A percentile compares a stretch with the other conserved stretches of the same genome.
Evolutionary conservation across 2,888 invertebrate species (phyloP).

Genomic region (Ennomos quercinarius): DNA sequence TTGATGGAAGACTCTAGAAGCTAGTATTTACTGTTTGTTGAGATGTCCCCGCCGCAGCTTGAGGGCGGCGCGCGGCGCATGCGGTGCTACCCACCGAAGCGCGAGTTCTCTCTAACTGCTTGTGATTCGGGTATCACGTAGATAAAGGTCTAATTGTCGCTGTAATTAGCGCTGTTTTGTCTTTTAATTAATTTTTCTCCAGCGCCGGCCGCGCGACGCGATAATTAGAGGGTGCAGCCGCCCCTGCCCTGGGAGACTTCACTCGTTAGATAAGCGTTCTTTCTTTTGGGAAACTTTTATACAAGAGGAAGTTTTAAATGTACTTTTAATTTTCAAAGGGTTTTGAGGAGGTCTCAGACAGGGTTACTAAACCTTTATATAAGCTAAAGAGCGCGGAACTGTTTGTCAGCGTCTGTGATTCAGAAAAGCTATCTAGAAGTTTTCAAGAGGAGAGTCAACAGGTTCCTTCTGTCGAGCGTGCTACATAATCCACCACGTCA

Average conservation of each 20-base stretch:
- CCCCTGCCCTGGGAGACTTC: neutral
- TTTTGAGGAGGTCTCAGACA: neutral
- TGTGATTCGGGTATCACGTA: conserved; percentile 16
- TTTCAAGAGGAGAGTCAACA: too few relatives aligned
- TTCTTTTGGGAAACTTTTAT: conserved; percentile 6
- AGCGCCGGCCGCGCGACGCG: conserved; percentile 10
- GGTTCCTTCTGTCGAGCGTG: too few relatives aligned
- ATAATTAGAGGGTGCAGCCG: conserved; percentile 6
- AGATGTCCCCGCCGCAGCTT: too few relatives aligned
- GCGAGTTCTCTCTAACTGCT: neutral
- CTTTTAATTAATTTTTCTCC: conserved; percentile 27
- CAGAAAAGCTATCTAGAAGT: too few relatives aligned
- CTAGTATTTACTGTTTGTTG: too few relatives aligned
- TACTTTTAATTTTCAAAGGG: conserved; percentile 8
- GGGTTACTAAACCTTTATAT: too few relatives aligned
- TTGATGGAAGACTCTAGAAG: too few relatives aligned
- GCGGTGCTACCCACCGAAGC: too few relatives aligned
- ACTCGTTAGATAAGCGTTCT: conserved; percentile 7
- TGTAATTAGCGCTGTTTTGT: conserved; percentile 25
- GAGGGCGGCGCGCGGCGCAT: neutral
- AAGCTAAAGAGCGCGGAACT: too few relatives aligned
- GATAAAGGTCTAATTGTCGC: conserved; percentile 28
- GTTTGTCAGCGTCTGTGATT: too few relatives aligned
- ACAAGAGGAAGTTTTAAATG: conserved; percentile 13
- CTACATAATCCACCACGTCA: too few relatives aligned